phyloP scores from a whole-genome alignment of 2,888 invertebrate species.

The Bugulina stolonifera region DNA sequence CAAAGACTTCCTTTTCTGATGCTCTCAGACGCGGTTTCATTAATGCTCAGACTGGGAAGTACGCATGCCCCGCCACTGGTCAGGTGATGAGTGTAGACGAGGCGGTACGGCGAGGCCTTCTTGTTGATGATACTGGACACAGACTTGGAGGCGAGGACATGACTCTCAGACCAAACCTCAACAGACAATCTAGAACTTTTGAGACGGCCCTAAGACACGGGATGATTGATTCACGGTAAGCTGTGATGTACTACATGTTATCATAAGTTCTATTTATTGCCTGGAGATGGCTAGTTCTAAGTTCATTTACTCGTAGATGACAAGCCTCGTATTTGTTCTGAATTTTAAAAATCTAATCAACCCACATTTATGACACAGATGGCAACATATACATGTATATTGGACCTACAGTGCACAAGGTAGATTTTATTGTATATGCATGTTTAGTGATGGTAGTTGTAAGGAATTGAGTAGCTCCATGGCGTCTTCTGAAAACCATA shows the following conservation, averaged over 20 bases:
- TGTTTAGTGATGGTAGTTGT: too few relatives aligned
- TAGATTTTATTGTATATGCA: too few relatives aligned
- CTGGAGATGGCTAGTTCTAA: too few relatives aligned
- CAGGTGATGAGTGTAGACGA: constrained; percentile 50
- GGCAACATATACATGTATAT: too few relatives aligned
- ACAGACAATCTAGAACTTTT: constrained; percentile 6
- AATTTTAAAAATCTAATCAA: too few relatives aligned
- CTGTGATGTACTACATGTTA: too few relatives aligned
- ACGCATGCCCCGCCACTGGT: constrained; percentile 53
- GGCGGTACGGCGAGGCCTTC: constrained; percentile 38
- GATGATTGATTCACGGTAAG: constrained; percentile 17
- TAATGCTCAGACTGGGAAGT: constrained; percentile 54
- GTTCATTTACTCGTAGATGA: too few relatives aligned
- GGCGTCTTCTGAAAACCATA: neutral
- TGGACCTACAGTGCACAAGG: too few relatives aligned
- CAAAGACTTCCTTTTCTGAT: constrained; percentile 14
- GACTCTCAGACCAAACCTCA: neutral
- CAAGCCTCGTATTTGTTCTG: too few relatives aligned
- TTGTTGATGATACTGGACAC: constrained; percentile 36
- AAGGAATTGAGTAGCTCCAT: neutral
- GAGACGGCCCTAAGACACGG: constrained; percentile 13
- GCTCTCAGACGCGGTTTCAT: constrained; percentile 46
- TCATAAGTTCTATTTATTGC: too few relatives aligned
- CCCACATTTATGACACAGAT: too few relatives aligned
- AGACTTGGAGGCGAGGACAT: constrained; percentile 10